A percentile compares a stretch with the other conserved stretches of the same genome.
Evolutionary conservation across 2,113 vertebrate species (phyloP).

Genomic region (Aix galericulata): DNA sequence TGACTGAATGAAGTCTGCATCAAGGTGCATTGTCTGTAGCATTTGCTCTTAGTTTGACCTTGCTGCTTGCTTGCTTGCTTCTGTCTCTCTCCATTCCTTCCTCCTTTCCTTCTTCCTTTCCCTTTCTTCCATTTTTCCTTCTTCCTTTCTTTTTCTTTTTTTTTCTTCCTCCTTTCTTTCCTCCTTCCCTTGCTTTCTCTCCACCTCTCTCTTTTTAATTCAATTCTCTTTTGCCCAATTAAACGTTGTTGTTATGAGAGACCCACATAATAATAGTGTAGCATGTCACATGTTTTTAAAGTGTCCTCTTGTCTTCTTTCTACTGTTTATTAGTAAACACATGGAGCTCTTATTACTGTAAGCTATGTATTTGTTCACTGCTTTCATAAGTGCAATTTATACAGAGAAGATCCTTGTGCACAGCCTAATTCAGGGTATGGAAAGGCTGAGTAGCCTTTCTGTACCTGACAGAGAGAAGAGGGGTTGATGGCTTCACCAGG

Average conservation of each 20-base stretch:
- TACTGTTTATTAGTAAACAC: neutral
- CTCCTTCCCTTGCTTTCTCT: no score
- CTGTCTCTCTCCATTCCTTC: neutral
- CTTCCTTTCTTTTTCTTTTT: neutral
- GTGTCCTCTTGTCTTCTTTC: neutral
- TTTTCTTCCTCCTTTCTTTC: neutral
- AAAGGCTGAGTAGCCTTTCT: neutral
- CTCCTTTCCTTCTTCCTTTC: neutral
- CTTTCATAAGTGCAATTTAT: slow-evolving; percentile 6
- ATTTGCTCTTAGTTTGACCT: slow-evolving; percentile 36
- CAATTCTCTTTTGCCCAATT: neutral
- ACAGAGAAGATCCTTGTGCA: neutral
- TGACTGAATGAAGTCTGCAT: slow-evolving; percentile 5
- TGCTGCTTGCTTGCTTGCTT: slow-evolving; percentile 1
- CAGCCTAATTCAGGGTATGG: neutral
- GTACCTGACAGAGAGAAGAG: neutral
- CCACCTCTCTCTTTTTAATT: neutral
- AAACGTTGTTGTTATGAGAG: neutral
- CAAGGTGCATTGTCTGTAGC: neutral
- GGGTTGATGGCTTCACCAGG: neutral
- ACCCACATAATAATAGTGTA: neutral
- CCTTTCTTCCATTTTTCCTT: no score
- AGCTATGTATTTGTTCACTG: neutral
- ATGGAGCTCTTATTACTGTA: neutral
- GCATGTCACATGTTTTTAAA: neutral